A percentile compares a stretch with the other conserved stretches of the same genome.
Conservation (phyloP, 2,888 invertebrate species). For the Exephanes ischioxanthus region DNA sequence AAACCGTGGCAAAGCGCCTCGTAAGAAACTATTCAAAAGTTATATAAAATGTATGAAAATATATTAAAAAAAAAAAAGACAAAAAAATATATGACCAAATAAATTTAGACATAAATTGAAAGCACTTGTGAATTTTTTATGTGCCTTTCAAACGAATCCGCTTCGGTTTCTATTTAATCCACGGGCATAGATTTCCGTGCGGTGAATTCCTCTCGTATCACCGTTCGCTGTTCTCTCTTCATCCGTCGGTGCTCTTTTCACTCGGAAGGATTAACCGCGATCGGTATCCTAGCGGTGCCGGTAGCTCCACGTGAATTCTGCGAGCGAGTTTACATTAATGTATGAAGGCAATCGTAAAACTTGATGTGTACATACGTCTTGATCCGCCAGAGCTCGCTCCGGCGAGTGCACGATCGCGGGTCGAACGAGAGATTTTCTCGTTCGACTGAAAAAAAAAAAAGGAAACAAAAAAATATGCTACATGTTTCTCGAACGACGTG, state of each 20-base stretch:
- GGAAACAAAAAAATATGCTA: slow-evolving; percentile 67
- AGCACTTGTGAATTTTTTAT: not conserved
- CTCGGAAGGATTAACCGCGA: slow-evolving; percentile 50
- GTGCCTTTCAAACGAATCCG: not conserved
- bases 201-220: slow-evolving; percentile 35
- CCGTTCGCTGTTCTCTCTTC: slow-evolving; percentile 56
- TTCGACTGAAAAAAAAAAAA: slow-evolving; percentile 46
- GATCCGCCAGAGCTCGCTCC: slow-evolving; percentile 75
- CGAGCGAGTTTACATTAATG: slow-evolving; percentile 83
- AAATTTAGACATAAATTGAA: not conserved
- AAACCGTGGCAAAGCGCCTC: not conserved
- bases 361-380: slow-evolving; percentile 84
- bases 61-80: not conserved
- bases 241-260: slow-evolving; percentile 41
- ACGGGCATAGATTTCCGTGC: slow-evolving; percentile 47
- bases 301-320: slow-evolving; percentile 45
- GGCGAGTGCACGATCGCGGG: slow-evolving; percentile 22
- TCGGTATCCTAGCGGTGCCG: slow-evolving; percentile 27
- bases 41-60: not conserved
- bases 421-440: slow-evolving; percentile 77
- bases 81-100: not conserved
- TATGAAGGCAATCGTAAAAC: slow-evolving; percentile 84
- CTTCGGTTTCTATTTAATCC: slow-evolving; percentile 12
- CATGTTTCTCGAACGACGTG: slow-evolving; percentile 66
- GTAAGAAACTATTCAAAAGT: not conserved